Conservation (phyloP, 2,888 invertebrate species). For the Cosmorhoe ocellata region DNA sequence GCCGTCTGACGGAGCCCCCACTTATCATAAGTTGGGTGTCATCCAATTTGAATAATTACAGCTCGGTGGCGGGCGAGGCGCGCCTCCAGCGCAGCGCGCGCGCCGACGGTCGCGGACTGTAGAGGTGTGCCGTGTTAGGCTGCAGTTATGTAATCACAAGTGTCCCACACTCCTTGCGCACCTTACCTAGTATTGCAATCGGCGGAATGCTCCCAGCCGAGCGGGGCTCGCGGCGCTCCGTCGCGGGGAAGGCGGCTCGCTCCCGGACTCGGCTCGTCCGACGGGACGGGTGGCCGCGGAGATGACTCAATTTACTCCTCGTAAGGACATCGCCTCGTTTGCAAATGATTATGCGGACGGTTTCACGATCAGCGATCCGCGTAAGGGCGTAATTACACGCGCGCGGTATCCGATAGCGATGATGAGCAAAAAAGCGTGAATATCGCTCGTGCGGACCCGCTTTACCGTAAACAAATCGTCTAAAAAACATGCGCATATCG, state of each 20-base stretch:
- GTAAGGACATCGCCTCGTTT: constrained; percentile 8
- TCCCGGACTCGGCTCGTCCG: too few species aligned
- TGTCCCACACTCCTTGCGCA: too few species aligned
- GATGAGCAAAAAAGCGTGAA: constrained; percentile 22
- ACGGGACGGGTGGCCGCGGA: too few species aligned
- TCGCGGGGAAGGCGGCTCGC: too few species aligned
- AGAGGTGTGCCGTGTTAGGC: too few species aligned
- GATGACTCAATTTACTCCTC: not conserved
- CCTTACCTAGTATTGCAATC: too few species aligned
- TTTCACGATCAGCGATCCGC: constrained; percentile 6
- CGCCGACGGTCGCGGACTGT: too few species aligned
- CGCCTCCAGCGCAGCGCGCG: not conserved
- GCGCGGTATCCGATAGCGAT: constrained; percentile 14
- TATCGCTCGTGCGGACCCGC: constrained; percentile 16
- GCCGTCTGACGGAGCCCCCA: constrained; percentile 1
- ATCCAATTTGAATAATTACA: constrained; percentile 13
- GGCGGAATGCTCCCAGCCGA: too few species aligned
- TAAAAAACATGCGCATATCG: constrained; percentile 23
- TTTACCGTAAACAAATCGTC: constrained; percentile 21
- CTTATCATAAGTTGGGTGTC: constrained; percentile 6
- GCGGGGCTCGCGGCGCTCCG: too few species aligned
- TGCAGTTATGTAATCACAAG: too few species aligned
- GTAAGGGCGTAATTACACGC: constrained; percentile 23
- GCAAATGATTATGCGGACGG: constrained; percentile 21
- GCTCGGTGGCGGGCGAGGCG: not conserved